A percentile compares a stretch with the other conserved stretches of the same genome.
These are phyloP conservation scores for Hydrozoanthus tunicans DNA, from an alignment of 64 coral and sea anemone species.

Conservation along the genomic window DNA sequence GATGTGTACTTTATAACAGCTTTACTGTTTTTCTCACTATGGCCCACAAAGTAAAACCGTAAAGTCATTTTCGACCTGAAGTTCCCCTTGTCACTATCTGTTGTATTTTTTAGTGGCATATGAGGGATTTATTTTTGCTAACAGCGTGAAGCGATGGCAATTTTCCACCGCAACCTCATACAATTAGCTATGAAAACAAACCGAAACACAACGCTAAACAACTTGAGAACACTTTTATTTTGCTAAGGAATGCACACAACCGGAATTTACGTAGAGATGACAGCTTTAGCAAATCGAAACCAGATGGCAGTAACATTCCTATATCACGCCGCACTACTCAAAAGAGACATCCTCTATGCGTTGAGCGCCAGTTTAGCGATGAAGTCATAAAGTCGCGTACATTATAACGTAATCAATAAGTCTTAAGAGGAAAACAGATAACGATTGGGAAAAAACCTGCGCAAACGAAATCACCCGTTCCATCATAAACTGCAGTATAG, in stretches of 20 bases:
- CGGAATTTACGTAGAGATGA: conserved; percentile 88
- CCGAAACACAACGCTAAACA: conserved; percentile 90
- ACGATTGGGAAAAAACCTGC: conserved; percentile 11
- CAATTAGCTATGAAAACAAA: conserved; percentile 98
- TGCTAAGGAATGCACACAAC: conserved; percentile 86
- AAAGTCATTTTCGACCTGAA: conserved; percentile 54
- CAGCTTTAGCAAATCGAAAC: conserved; percentile 79
- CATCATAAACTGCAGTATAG: conserved; percentile 18
- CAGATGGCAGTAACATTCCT: conserved; percentile 88
- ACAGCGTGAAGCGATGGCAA: conserved; percentile 35
- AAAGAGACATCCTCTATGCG: conserved; percentile 48
- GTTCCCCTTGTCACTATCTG: conserved; percentile 7
- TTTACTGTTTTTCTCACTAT: conserved; percentile 60
- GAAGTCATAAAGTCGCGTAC: conserved; percentile 56
- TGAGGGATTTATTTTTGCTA: conserved; percentile 43
- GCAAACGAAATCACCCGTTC: not conserved
- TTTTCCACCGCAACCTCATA: conserved; percentile 68
- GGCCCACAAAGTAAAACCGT: conserved; percentile 55
- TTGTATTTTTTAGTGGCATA: not conserved
- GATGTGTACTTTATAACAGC: conserved; percentile 83
- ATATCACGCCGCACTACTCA: conserved; percentile 72
- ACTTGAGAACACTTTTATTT: conserved; percentile 96
- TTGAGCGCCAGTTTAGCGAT: conserved; percentile 65
- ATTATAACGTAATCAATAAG: conserved; percentile 46
- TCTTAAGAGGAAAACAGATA: conserved; percentile 35